Evolutionary conservation across 2,113 vertebrate species (phyloP).

Genomic region (Hippotragus niger): DNA sequence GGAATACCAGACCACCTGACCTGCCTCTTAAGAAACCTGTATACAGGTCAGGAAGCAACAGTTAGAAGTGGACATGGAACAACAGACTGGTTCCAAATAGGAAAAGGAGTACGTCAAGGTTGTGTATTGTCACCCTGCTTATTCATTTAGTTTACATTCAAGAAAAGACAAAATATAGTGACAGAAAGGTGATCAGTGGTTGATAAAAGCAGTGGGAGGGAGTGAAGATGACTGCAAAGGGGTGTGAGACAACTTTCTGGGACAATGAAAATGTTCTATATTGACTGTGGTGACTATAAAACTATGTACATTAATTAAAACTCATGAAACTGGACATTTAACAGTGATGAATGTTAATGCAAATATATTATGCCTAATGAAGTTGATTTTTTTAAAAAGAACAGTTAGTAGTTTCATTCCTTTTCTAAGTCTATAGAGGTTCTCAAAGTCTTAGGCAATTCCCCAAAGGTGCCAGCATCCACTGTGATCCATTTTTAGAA

Average conservation of each 20-base stretch:
- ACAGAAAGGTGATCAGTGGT: neutral
- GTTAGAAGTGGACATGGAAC: neutral
- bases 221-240: neutral
- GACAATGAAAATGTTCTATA: neutral
- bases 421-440: conserved; percentile 29
- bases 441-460: conserved; percentile 25
- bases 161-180: neutral
- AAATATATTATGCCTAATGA: neutral
- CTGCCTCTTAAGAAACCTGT: neutral
- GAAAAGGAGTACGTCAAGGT: neutral
- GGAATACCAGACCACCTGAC: neutral
- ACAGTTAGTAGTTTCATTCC: neutral
- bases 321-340: neutral
- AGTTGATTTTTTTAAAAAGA: neutral
- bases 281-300: neutral
- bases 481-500: conserved; percentile 10
- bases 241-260: neutral
- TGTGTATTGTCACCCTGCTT: neutral
- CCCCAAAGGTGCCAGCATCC: neutral
- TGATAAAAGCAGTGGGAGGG: neutral
- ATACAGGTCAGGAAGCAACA: neutral
- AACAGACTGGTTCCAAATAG: neutral
- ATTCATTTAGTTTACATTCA: neutral
- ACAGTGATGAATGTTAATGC: neutral
- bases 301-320: conserved; percentile 4